Base-by-base conservation (phyloP, 2,888 invertebrate species). In the Dicyrtoma fusca region DNA sequence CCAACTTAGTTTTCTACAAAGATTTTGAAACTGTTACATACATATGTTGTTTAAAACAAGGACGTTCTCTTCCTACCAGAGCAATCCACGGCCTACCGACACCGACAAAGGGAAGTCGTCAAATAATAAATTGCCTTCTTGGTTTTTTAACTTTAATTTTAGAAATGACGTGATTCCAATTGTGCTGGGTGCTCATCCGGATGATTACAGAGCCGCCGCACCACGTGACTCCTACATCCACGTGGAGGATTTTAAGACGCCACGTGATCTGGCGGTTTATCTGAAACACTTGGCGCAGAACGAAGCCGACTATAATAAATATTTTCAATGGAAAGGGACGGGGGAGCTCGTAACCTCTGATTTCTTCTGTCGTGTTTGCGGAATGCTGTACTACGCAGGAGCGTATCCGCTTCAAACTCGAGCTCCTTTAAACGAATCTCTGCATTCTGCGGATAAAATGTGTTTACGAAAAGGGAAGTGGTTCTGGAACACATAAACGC, bases 241-340 rank as follows among this genome's bases (percentile, higher is more conserved):
- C 65, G 75, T 78, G 1, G 78, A 79, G 69, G 75, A 77, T 49
- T 79, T 74, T 34, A 45, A 69, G 17, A 71, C 77, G n/a, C 79
- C 81, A 0, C 19, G 76, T 62, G 74, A 79, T 21, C 78, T 82
- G 45, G 90, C 87, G 0, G 79, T 83, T 6, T 85, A 87, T 80
- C 83, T 91, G 10, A 78, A 81, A 2, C 83, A 84, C 69, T 83
- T 90, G 61, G 85, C 86, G 73, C 78, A 79, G 11, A 82, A 85
- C 1, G 79, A 82, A 8, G 82, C 81, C 0, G 84, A 86, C 19
- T 85, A 84, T 76, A 76, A 85, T 42, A 80, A 82, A 0, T 88
- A 85, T 77, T 89, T 89, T 75, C 79, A 82, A 65, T 91, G 90
- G 91, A 86, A 89, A 63, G 76, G 75, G 14, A 77, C 75, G 3